Conservation (phyloP, 1,140 invertebrate species). For the Atta texana region DNA sequence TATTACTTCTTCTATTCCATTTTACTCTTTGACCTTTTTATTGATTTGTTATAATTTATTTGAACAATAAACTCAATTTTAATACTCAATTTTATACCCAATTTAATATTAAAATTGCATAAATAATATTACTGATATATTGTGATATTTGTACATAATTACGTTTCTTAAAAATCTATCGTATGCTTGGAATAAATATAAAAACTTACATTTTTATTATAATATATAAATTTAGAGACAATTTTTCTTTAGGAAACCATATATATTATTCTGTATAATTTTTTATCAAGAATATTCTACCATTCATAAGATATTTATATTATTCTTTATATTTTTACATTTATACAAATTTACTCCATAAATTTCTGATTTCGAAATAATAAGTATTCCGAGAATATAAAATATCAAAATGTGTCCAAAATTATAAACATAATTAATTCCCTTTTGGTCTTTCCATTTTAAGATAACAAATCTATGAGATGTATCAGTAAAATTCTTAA, state of each 20-base stretch:
- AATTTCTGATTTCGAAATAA: not conserved
- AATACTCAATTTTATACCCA: not conserved
- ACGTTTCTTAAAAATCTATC: not conserved
- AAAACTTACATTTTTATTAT: not conserved
- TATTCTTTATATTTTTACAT: not conserved
- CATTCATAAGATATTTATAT: not conserved
- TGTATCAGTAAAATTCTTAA: not conserved
- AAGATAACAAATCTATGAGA: not conserved
- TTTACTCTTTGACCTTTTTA: not conserved
- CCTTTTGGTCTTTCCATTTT: not conserved
- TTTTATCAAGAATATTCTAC: not conserved
- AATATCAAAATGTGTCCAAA: not conserved
- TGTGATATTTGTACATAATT: not conserved
- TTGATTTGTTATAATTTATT: not conserved
- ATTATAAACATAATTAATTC: not conserved
- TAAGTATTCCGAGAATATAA: not conserved
- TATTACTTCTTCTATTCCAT: not conserved
- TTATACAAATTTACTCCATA: not conserved
- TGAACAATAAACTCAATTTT: conserved; percentile 7
- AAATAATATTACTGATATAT: not conserved
- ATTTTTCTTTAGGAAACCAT: not conserved
- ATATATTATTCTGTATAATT: not conserved
- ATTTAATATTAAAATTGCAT: conserved; percentile 5
- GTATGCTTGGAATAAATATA: not conserved
- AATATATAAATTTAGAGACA: not conserved